Evolutionary conservation across 2,888 invertebrate species (phyloP), one percentile per base, ranked within the genome.

Genomic region (Acronicta alni): DNA sequence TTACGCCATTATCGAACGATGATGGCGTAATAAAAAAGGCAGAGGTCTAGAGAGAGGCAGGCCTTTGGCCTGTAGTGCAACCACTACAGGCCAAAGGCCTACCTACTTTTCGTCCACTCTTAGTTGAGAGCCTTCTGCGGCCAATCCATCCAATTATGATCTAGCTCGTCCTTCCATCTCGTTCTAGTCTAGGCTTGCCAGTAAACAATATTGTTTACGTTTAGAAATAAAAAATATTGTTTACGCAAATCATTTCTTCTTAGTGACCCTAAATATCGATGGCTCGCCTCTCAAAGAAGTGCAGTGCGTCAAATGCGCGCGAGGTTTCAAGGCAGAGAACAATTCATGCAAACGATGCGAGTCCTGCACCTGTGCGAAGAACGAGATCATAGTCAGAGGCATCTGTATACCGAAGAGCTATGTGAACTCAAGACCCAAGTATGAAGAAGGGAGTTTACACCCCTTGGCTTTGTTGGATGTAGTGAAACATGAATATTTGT

Each of bases 261-360:
- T 67, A 94, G 94, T 92, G 2, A 92, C 93, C 0, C 90, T 91
- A 81, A 91, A 91, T 71, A 72, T 88, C 12, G 92, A 94, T 62
- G 93, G 93, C 1, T 88, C 92, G 0, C 84, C 90, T 6, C 80
- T 88, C 69, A 92, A 88, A 66, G 93, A 92, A 56, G 90, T 92
- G 0, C 83, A 87, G n/a, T 94, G 93, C 67, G 82, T 92, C 2
- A 92, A 89, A 72, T 94, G 94, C 64, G 84, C 89, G 0, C 86
- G 88, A 9, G 93, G 92, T 0, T 92, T 81, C 71, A 87, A 74
- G 46, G 77, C 83, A 0, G 53, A 65, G 10, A 72, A 72, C 56
- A 90, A 91, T 65, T 63, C 62, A 1, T 94, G 94, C 72, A 80
- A 87, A 18, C 84, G 82, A 23, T 94, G 94, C 58, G 84, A 86